Base-by-base conservation (phyloP, 92 coral and sea anemone species). In the Metridium senile region DNA sequence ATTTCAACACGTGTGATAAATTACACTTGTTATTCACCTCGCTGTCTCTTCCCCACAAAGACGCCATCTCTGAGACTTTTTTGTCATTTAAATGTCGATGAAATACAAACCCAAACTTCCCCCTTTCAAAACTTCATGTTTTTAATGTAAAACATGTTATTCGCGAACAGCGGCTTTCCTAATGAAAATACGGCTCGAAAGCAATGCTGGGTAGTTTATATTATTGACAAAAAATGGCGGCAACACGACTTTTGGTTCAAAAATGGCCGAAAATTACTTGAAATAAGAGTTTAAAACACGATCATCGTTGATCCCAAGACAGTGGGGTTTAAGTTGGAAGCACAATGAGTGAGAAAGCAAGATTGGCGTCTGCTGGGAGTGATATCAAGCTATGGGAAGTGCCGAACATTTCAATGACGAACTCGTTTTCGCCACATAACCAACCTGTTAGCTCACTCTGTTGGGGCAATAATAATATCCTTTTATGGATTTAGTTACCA, bases 391-490 rank as follows among this genome's bases (percentile, higher is more conserved):
- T 96, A 47, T 96, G 99, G 99, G 96, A 92, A 83, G 68, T 82
- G 77, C 96, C 97, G 28, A 93, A 78, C 11, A 75, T 96, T n/a
- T 73, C 78, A 58, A 29, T 85, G 72, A 85, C 74, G 66, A 93
- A 87, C 52, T 79, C 93, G 26, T 74, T 92, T 28, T 68, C 77
- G 59, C 93, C 89, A 9, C 99, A 96, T 84, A 82, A 91, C 21
- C 93, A 89, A 56, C 88, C 92, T 16, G 87, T 89, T 17, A 89
- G 93, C 23, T 96, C 99, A 26, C 80, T 96, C 28, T 86, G 91
- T 49, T 96, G 99, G 99, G 93, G 94, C 47, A 93, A 87, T 54
- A 96, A 89, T 78, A 92, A 91, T 96, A 96, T 96, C 99, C 91
- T 88, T 88, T 70, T 70, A 69, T 39, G 43, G 66, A 27, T 13